Evolutionary conservation across 2,888 invertebrate species (phyloP).

Genomic region (Drosophila sordidula): DNA sequence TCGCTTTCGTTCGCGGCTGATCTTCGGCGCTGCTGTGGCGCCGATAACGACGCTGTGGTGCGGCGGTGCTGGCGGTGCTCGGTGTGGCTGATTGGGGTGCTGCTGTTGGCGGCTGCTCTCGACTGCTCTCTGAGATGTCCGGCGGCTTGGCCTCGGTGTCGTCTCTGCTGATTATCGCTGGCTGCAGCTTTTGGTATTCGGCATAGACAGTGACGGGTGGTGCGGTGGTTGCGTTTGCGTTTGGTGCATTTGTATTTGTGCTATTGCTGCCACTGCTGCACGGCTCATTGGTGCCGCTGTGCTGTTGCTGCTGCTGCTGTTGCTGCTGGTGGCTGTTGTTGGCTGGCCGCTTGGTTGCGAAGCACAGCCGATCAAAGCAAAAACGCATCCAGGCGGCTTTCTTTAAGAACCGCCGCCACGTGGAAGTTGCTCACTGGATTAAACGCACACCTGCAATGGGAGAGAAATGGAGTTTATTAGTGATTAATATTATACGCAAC

Average conservation of each 20-base stretch:
- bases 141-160: constrained; percentile 72
- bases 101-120: constrained; percentile 28
- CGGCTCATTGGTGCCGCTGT: constrained; percentile 42
- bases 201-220: constrained; percentile 56
- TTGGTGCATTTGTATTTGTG: constrained; percentile 22
- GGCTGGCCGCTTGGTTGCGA: constrained; percentile 94
- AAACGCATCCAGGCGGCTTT: constrained; percentile 94
- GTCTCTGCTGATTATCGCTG: constrained; percentile 71
- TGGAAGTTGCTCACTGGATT: constrained; percentile 62
- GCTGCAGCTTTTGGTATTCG: constrained; percentile 72
- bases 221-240: constrained; percentile 24
- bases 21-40: constrained; percentile 67
- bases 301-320: constrained; percentile 49
- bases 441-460: constrained; percentile 73
- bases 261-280: constrained; percentile 31
- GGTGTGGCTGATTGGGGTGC: not conserved
- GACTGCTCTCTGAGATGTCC: constrained; percentile 48
- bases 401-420: constrained; percentile 77
- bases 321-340: constrained; percentile 47
- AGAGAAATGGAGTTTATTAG: not conserved
- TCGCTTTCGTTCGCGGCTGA: constrained; percentile 44
- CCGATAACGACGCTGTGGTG: constrained; percentile 13
- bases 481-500: too few species aligned
- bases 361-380: constrained; percentile 95
- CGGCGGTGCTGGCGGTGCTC: constrained; percentile 10